Conservation (phyloP, 2,113 vertebrate species). For the Gallinago jamesoni region DNA sequence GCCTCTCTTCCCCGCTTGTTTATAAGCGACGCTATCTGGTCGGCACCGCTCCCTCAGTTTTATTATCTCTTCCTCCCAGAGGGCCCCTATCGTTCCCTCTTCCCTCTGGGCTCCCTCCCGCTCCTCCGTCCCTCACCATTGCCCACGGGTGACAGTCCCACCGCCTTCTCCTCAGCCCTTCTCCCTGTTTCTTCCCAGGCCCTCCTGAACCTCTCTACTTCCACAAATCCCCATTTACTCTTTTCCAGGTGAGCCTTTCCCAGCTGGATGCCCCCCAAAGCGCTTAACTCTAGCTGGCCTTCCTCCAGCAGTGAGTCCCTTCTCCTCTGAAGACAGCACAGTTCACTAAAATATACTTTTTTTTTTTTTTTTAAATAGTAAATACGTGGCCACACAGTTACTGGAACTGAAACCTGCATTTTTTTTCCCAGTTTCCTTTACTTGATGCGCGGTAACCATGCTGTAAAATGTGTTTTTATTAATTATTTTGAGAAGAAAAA, state of each 20-base stretch:
- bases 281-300: not conserved
- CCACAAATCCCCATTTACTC: not conserved
- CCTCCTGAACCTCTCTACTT: not conserved
- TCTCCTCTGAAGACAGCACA: not conserved
- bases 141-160: not conserved
- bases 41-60: not conserved
- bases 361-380: not conserved
- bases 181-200: not conserved
- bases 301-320: not conserved
- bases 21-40: not conserved
- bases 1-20: not conserved
- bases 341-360: rapidly evolving
- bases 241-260: not conserved
- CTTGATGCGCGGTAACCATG: not conserved
- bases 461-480: not conserved
- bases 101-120: not conserved
- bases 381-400: not conserved
- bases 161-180: no score
- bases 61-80: constrained; percentile 29
- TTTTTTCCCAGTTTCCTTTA: not conserved
- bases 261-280: not conserved
- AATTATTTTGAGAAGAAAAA: not conserved
- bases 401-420: not conserved
- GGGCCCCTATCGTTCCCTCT: not conserved
- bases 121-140: not conserved